A percentile compares a stretch with the other conserved stretches of the same genome.
Evolutionary conservation across 2,113 vertebrate species (phyloP).

Genomic region (Lepus europaeus): DNA sequence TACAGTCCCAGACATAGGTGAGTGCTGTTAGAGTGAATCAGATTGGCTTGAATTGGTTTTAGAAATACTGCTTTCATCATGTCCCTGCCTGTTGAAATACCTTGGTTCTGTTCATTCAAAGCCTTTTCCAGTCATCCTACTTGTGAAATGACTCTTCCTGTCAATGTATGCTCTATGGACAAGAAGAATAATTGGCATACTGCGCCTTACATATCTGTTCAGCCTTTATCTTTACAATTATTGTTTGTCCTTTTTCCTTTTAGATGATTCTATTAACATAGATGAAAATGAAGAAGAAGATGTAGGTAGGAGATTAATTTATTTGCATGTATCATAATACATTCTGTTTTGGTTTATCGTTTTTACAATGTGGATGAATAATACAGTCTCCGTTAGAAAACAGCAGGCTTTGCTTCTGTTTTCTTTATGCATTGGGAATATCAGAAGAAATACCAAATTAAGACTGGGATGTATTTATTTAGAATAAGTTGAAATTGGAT

Average conservation of each 20-base stretch:
- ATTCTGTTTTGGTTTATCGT: constrained; percentile 10
- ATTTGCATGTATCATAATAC: neutral
- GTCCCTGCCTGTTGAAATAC: constrained; percentile 1
- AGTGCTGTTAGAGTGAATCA: constrained; percentile 66
- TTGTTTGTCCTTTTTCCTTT: constrained; percentile 44
- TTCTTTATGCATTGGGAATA: constrained; percentile 28
- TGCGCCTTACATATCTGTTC: neutral
- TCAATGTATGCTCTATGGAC: neutral
- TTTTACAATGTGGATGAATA: neutral
- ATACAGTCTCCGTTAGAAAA: neutral
- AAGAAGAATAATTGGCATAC: neutral
- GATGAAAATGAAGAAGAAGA: constrained; percentile 79
- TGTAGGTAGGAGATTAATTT: constrained; percentile 74
- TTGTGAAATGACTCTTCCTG: neutral
- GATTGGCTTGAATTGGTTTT: neutral
- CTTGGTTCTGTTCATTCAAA: neutral
- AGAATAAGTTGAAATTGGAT: constrained; percentile 15
- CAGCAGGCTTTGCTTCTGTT: neutral
- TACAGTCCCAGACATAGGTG: constrained; percentile 67
- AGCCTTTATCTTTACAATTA: neutral
- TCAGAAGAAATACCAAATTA: constrained; percentile 7
- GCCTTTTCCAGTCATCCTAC: neutral
- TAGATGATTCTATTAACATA: constrained; percentile 57
- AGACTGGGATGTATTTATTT: neutral
- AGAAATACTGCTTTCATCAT: neutral